These are phyloP conservation scores for Euphydryas editha DNA, from an alignment of 2,888 invertebrate genomes.

Conservation along the genomic window DNA sequence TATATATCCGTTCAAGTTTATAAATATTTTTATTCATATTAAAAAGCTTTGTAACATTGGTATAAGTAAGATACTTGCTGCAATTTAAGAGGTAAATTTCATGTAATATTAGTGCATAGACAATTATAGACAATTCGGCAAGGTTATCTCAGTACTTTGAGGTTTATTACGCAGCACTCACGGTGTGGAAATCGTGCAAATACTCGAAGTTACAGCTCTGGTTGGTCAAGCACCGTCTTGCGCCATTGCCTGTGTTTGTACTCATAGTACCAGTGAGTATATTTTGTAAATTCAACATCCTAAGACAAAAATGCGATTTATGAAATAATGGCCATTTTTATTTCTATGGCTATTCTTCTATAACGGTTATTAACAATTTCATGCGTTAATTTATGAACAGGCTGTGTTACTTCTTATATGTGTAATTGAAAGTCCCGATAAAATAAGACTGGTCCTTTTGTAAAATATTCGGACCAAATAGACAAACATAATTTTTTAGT, in stretches of 20 bases:
- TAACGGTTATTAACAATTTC: too few species aligned
- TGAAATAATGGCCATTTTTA: background rate
- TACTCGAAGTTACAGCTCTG: conserved; percentile 21
- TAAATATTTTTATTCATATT: too few species aligned
- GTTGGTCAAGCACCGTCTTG: conserved; percentile 44
- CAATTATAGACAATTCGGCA: conserved; percentile 25
- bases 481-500: too few species aligned
- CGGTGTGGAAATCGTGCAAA: conserved; percentile 42
- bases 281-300: conserved; percentile 17
- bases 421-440: too few species aligned
- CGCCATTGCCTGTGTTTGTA: conserved; percentile 39
- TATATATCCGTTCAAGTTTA: too few species aligned
- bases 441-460: too few species aligned
- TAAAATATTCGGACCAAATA: too few species aligned
- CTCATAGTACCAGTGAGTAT: conserved; percentile 14
- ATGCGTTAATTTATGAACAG: too few species aligned
- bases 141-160: conserved; percentile 29
- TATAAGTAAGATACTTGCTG: too few species aligned
- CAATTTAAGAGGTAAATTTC: background rate
- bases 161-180: conserved; percentile 40
- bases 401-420: too few species aligned
- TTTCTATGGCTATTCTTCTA: too few species aligned
- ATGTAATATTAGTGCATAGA: conserved; percentile 7
- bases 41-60: too few species aligned
- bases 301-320: conserved; percentile 6